Conservation (phyloP, 2,113 vertebrate genomes). For the Leuciscus idus region DNA sequence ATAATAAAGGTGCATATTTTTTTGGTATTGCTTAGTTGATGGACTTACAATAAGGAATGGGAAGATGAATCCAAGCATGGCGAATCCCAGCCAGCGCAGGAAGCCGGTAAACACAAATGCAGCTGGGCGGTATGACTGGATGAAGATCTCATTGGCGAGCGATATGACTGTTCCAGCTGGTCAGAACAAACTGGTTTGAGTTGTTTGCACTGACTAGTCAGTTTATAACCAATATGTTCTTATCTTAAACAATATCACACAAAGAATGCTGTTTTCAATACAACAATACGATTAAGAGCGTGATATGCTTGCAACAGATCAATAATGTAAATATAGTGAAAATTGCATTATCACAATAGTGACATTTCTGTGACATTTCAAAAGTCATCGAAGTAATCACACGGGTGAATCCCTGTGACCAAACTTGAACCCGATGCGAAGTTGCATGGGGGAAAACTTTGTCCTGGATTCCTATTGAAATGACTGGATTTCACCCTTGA, state of each 20-base stretch:
- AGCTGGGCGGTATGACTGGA: conserved; percentile 71
- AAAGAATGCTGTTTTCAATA: neutral
- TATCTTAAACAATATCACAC: neutral
- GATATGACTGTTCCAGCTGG: conserved; percentile 60
- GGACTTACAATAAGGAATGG: conserved; percentile 76
- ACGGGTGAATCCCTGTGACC: too few species aligned
- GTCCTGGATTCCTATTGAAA: too few species aligned
- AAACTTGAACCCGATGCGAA: too few species aligned
- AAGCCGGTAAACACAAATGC: conserved; percentile 68
- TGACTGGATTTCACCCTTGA: too few species aligned
- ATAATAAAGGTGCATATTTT: neutral
- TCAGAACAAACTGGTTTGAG: neutral
- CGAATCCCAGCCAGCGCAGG: conserved; percentile 60
- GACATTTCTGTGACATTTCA: too few species aligned
- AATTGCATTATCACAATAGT: neutral
- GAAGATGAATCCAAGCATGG: conserved; percentile 66
- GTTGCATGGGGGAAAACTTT: too few species aligned
- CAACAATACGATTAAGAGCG: neutral
- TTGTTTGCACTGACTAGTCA: neutral
- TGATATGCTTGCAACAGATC: neutral
- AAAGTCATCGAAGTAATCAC: too few species aligned
- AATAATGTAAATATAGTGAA: neutral
- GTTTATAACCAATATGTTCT: neutral
- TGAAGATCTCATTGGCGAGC: conserved; percentile 71
- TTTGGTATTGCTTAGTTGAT: neutral